These are phyloP conservation scores for Patella pellucida DNA, from an alignment of 2,888 invertebrate genomes.

Conservation along the genomic window DNA sequence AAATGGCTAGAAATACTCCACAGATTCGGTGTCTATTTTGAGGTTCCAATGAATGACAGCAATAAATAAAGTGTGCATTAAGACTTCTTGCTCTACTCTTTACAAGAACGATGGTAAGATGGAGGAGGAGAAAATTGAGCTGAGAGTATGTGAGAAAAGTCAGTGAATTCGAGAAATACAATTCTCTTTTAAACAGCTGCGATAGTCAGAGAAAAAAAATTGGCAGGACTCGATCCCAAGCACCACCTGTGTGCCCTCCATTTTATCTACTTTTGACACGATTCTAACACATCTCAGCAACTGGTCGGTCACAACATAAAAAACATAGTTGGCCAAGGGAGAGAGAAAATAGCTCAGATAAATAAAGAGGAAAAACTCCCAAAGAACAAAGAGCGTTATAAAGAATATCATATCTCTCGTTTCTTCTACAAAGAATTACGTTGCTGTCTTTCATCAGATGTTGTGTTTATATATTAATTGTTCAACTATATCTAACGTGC, in stretches of 20 bases:
- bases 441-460: not conserved
- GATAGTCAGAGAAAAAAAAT: not conserved
- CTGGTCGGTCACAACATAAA: not conserved
- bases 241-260: constrained; percentile 12
- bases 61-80: constrained; percentile 19
- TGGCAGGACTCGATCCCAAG: constrained; percentile 14
- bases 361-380: not conserved
- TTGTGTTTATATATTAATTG: constrained; percentile 5
- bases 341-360: too few species aligned
- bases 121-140: constrained; percentile 1
- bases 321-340: not conserved
- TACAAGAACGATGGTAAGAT: not conserved
- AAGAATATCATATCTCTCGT: not conserved
- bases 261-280: constrained; percentile 5
- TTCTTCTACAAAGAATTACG: constrained; percentile 1
- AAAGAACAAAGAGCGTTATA: not conserved
- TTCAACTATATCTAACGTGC: constrained; percentile 9
- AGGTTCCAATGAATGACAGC: constrained; percentile 18
- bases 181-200: not conserved
- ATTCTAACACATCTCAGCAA: constrained; percentile 6
- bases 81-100: constrained; percentile 13
- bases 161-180: not conserved
- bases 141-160: constrained; percentile 8
- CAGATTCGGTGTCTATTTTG: constrained; percentile 25
- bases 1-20: constrained; percentile 21